Conservation (phyloP, 1,140 invertebrate genomes). For the silkworm (Bombyx mori) region ASM3026992v2 NC_085129.1:5826001-5826500, state of each 20-base stretch:
- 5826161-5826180: too few relatives aligned
- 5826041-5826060: neutral
- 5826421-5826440: slow-evolving; percentile 17
- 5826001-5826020: slow-evolving; percentile 6
- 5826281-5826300: too few relatives aligned
- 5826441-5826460: slow-evolving; percentile 51
- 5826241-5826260: too few relatives aligned
- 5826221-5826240: too few relatives aligned
- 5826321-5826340: neutral
- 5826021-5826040: slow-evolving; percentile 3
- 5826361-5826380: neutral
- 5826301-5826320: neutral
- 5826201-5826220: too few relatives aligned
- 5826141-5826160: too few relatives aligned
- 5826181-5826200: too few relatives aligned
- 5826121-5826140: too few relatives aligned
- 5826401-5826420: neutral
- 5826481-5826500: slow-evolving; percentile 41
- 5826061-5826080: too few relatives aligned
- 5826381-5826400: neutral
- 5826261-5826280: too few relatives aligned
- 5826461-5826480: slow-evolving; percentile 45
- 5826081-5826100: too few relatives aligned
- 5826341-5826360: neutral
- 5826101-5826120: too few relatives aligned